Percentiles rank a stretch among this genome's conserved stretches.
Conservation (phyloP, 2,888 invertebrate genomes). For the Cantharis nigra region DNA sequence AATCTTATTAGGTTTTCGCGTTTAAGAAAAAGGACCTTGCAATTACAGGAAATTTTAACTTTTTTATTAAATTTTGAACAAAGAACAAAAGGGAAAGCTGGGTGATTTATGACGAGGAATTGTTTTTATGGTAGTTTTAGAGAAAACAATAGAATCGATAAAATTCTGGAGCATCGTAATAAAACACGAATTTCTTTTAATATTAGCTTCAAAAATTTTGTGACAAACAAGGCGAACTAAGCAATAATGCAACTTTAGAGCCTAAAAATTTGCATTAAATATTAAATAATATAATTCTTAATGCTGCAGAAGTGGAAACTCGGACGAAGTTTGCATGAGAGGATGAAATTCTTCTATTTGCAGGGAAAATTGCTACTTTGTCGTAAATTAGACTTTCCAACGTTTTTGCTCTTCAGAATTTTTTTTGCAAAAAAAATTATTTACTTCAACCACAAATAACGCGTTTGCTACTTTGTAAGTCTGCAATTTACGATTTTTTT, state of each 20-base stretch:
- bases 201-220: neutral
- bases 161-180: neutral
- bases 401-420: neutral
- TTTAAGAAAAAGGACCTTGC: neutral
- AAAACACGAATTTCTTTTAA: neutral
- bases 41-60: neutral
- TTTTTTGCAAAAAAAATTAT: neutral
- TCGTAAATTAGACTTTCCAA: constrained; percentile 1
- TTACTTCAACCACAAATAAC: neutral
- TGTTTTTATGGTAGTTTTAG: neutral
- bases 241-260: neutral
- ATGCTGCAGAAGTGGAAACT: too few relatives aligned
- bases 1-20: neutral
- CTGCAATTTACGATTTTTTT: neutral
- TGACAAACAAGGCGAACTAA: neutral
- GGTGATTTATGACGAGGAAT: neutral
- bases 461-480: neutral
- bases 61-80: neutral
- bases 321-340: neutral
- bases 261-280: neutral
- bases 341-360: neutral
- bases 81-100: neutral
- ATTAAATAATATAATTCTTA: neutral
- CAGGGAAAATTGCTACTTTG: neutral
- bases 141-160: neutral